Conservation (phyloP, 2,113 vertebrate species). For the Tetrax tetrax region DNA sequence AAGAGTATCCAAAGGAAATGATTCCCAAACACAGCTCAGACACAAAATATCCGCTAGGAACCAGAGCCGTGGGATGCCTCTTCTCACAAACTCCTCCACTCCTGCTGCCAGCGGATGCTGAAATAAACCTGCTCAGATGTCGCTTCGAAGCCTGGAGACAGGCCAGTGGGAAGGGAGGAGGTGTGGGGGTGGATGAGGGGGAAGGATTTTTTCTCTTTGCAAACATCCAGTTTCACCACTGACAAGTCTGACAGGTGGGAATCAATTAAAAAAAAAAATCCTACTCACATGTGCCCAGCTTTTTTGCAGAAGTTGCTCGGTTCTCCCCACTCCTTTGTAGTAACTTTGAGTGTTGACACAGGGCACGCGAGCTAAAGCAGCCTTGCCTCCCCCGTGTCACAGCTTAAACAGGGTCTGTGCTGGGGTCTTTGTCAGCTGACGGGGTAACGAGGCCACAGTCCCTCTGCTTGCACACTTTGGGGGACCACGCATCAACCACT, state of each 20-base stretch:
- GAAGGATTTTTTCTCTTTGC: slow-evolving; percentile 7
- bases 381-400: background rate
- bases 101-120: slow-evolving; percentile 25
- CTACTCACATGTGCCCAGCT: background rate
- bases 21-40: background rate
- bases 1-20: background rate
- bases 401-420: background rate
- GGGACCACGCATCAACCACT: background rate
- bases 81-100: slow-evolving; percentile 61
- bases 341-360: background rate
- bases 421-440: background rate
- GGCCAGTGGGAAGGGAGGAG: slow-evolving; percentile 35
- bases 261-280: background rate
- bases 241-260: slow-evolving; percentile 58
- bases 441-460: background rate
- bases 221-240: slow-evolving; percentile 36
- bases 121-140: slow-evolving; percentile 60
- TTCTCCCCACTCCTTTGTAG: background rate
- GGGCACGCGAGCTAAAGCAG: background rate
- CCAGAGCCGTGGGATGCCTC: slow-evolving; percentile 10
- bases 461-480: background rate
- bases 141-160: slow-evolving; percentile 1
- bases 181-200: background rate
- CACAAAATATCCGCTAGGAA: background rate
- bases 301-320: background rate